Evolutionary conservation across 64 coral and sea anemone genomes (phyloP), one percentile per base, ranked within the genome.

Genomic region (Montipora capricornis): DNA sequence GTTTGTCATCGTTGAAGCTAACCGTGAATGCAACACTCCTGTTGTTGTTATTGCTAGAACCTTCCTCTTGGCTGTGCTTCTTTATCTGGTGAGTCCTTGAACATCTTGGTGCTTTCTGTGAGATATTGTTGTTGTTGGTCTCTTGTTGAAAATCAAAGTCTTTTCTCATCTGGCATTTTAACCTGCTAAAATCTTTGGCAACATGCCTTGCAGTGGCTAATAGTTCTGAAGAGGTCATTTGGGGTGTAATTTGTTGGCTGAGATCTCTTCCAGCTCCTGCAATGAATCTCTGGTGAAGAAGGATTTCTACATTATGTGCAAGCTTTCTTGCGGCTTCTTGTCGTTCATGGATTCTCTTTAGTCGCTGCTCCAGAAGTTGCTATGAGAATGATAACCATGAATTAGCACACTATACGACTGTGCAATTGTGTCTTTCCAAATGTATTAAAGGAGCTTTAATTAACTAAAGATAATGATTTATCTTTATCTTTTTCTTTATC

Each of bases 251-350:
- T 6, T 78, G 37, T 37, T 37, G 47, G 52, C 26, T 68, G n/a
- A 8, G 1, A 4, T 16, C 58, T 76, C 73, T 26, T 4, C 44
- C 22, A 20, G 79, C 87, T 22, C 44, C 29, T n/a, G 46, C 6
- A 49, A 94, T 46, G 19, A 87, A 88, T 46, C 87, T 89, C 47
- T 94, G 93, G 6, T 94, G 93, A 4, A 94, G 71, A 22, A 94
- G 51, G 4, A 80, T 89, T 44, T 94, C 93, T 24, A 94, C 93
- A 77, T 94, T 90, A 9, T 94, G 77, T 49, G 93, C 93, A 24
- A 94, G 87, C 77, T 90, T 94, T 84, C 78, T 82, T 45, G 87
- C 87, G 16, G 87, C 93, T 73, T 94, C 93, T 84, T 94, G 93
- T 76, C 93, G 74, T 45, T 89, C 79, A 77, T 90, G 93, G 24